These are phyloP conservation scores for Chrysina gloriosa DNA, from an alignment of 2,888 invertebrate genomes.

Conservation along the genomic window DNA sequence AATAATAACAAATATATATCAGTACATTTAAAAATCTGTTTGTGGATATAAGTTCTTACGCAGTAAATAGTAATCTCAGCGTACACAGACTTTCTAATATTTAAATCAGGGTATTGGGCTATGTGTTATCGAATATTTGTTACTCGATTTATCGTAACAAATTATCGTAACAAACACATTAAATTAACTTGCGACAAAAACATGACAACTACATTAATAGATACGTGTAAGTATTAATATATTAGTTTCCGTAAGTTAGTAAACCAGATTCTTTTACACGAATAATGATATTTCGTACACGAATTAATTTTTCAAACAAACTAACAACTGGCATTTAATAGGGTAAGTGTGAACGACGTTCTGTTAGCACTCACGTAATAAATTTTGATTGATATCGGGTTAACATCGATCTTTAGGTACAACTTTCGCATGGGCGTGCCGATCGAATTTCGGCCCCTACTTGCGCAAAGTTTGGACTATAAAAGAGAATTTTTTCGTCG, in stretches of 20 bases:
- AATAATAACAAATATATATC: too few species aligned
- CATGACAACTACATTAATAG: too few species aligned
- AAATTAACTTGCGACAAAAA: too few species aligned
- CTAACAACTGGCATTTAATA: background rate
- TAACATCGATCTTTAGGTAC: slow-evolving; percentile 1
- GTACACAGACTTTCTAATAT: slow-evolving; percentile 26
- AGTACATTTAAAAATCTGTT: too few species aligned
- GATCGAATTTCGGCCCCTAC: slow-evolving; percentile 21
- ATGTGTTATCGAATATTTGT: background rate
- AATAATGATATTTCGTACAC: background rate
- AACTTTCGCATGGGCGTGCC: slow-evolving; percentile 24
- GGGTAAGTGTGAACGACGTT: background rate
- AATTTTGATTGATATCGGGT: slow-evolving; percentile 14
- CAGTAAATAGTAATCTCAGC: too few species aligned
- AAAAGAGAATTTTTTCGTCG: background rate
- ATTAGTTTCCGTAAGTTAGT: too few species aligned
- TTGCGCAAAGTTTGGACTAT: slow-evolving; percentile 12
- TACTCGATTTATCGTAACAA: background rate
- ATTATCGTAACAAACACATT: background rate
- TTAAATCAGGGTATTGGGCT: background rate
- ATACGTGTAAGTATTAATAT: too few species aligned
- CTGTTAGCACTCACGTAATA: background rate
- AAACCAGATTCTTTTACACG: too few species aligned
- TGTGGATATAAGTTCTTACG: too few species aligned
- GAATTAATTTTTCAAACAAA: background rate